Conservation (phyloP, 2,797 vertebrate genomes). For the Chelon labrosus region DNA sequence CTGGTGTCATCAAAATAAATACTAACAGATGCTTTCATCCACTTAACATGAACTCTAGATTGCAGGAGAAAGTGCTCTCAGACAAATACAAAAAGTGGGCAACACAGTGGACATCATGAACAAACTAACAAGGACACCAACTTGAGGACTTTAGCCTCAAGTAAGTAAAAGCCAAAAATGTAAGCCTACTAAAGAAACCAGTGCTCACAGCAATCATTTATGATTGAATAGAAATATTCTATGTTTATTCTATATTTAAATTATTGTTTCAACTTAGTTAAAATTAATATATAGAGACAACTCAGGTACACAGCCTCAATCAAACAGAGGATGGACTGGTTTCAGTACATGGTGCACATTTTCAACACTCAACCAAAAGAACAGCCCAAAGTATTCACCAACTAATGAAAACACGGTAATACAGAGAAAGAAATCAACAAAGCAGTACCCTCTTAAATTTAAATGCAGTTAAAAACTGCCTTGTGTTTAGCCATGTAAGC, state of each 20-base stretch:
- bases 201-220: background rate
- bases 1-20: conserved; percentile 16
- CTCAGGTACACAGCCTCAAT: background rate
- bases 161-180: background rate
- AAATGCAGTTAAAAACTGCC: too few relatives aligned
- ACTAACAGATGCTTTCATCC: conserved; percentile 23
- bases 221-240: background rate
- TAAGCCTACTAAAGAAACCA: background rate
- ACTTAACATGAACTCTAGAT: conserved; percentile 15
- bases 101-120: background rate
- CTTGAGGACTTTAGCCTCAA: conserved; percentile 17
- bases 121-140: conserved; percentile 20
- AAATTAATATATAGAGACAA: background rate
- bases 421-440: too few relatives aligned
- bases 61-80: background rate
- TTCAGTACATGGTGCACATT: background rate
- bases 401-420: too few relatives aligned
- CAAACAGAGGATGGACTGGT: background rate
- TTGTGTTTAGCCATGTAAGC: too few relatives aligned
- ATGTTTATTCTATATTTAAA: background rate
- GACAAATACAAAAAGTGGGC: conserved; percentile 29
- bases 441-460: too few relatives aligned
- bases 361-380: background rate
- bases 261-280: background rate
- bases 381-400: too few relatives aligned